Conservation (phyloP, 2,888 invertebrate genomes). For the Imbricaverruca yamaguchii region DNA sequence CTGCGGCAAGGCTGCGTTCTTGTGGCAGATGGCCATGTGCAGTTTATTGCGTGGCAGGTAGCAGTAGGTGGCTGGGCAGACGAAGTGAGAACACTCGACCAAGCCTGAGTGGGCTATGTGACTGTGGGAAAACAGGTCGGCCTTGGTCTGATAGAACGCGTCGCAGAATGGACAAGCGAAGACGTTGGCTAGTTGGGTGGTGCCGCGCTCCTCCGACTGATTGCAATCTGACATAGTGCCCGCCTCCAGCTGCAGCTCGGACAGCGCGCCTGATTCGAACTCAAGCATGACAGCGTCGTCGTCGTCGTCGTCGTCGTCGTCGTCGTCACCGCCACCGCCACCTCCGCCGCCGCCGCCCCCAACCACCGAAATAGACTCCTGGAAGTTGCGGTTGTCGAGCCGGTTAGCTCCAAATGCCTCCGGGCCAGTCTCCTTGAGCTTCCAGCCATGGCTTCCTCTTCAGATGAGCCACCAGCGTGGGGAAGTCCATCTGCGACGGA, state of each 20-base stretch:
- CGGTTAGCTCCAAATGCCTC: not conserved
- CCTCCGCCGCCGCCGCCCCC: not conserved
- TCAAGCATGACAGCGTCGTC: too few species aligned
- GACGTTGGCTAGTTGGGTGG: not conserved
- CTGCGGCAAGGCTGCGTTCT: not conserved
- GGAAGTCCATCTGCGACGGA: not conserved
- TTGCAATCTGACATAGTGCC: too few species aligned
- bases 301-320: too few species aligned
- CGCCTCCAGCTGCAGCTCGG: too few species aligned
- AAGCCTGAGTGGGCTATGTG: not conserved
- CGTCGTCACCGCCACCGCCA: not conserved
- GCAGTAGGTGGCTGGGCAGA: not conserved
- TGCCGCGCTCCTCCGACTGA: too few species aligned
- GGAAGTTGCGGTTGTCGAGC: conserved; percentile 8
- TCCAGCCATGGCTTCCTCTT: not conserved
- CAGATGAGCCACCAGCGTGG: not conserved
- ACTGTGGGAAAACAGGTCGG: not conserved
- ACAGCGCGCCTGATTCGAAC: too few species aligned
- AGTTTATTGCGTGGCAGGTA: not conserved
- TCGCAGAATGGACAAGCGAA: not conserved
- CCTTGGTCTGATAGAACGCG: not conserved
- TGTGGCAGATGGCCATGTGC: not conserved
- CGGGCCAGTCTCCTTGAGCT: not conserved
- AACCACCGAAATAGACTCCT: not conserved
- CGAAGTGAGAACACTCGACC: not conserved